Evolutionary conservation across 2,113 vertebrate genomes (phyloP).

Genomic region (Stegostoma tigrinum): DNA sequence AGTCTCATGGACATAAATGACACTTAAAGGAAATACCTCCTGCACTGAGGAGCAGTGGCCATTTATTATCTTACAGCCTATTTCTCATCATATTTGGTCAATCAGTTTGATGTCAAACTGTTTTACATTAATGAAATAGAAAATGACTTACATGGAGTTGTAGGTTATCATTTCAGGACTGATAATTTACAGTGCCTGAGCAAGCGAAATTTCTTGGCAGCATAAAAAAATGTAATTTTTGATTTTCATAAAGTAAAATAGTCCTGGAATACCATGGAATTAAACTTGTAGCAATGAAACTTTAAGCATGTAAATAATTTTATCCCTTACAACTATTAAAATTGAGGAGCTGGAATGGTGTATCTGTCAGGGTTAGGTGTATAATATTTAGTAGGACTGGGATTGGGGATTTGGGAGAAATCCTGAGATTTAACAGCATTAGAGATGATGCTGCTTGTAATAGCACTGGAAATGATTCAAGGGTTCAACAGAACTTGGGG

Average conservation of each 20-base stretch:
- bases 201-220: not conserved
- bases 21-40: not conserved
- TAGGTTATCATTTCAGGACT: not conserved
- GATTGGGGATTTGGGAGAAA: not conserved
- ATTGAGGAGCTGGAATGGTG: not conserved
- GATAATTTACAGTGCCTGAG: not conserved
- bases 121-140: not conserved
- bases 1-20: not conserved
- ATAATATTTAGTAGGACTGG: not conserved
- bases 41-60: not conserved
- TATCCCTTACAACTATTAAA: not conserved
- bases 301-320: not conserved
- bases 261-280: not conserved
- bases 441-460: not conserved
- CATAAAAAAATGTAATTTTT: not conserved
- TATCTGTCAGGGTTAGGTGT: not conserved
- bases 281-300: not conserved
- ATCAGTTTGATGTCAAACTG: not conserved
- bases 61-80: not conserved
- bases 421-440: not conserved
- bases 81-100: constrained; percentile 2
- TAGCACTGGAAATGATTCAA: not conserved
- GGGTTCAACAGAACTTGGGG: not conserved
- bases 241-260: not conserved
- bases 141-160: too few species aligned